Percentiles rank a stretch among this genome's conserved stretches.
These are phyloP conservation scores for Paratrypauchen microcephalus DNA, from an alignment of 2,797 vertebrate genomes.

Conservation along the genomic window DNA sequence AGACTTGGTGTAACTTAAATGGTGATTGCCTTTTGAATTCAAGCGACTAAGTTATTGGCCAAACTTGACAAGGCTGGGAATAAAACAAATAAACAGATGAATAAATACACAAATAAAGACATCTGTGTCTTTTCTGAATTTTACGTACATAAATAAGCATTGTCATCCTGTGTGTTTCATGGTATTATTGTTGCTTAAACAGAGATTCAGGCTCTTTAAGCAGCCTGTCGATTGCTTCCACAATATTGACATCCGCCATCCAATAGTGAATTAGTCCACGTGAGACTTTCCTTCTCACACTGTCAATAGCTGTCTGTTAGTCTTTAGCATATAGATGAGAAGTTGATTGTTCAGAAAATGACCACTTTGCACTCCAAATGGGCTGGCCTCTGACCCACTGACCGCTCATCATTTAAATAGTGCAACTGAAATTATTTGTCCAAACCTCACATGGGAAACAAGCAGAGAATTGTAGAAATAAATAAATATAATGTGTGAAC, in stretches of 20 bases:
- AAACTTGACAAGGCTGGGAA: no score
- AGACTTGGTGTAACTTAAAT: no score
- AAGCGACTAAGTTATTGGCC: no score
- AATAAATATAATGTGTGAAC: background rate
- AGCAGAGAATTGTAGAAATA: background rate
- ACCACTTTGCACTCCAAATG: background rate
- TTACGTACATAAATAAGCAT: no score
- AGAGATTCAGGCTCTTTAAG: background rate
- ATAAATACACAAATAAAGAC: no score
- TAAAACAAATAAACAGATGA: no score
- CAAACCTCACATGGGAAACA: background rate
- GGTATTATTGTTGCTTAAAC: background rate
- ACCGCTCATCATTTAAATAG: background rate
- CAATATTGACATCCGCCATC: background rate
- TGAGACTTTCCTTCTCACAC: background rate
- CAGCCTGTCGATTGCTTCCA: background rate
- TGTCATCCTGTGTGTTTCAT: background rate
- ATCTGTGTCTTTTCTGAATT: no score
- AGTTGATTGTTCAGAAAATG: background rate
- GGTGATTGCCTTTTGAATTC: no score
- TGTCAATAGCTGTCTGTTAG: background rate
- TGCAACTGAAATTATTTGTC: background rate
- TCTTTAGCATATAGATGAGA: conserved; percentile 9
- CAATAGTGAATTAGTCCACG: background rate
- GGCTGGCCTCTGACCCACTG: background rate